These are phyloP conservation scores for Drosophila persimilis DNA, from an alignment of 1,140 invertebrate species.

Conservation along the genomic window DNA sequence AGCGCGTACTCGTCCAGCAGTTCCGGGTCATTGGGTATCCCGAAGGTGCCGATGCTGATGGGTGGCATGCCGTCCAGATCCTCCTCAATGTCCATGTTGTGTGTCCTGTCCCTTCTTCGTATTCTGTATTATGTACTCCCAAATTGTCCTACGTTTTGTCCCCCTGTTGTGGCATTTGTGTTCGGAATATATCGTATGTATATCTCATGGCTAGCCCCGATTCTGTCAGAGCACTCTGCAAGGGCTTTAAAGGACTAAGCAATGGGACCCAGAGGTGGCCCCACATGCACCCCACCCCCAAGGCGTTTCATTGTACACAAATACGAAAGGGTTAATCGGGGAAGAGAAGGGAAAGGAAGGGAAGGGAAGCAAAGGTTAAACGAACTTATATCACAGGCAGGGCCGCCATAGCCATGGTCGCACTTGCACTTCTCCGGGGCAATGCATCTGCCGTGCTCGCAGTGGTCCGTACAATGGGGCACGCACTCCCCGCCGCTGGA, in stretches of 20 bases:
- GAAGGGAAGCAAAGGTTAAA: constrained; percentile 61
- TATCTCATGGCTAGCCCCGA: no score
- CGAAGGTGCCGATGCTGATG: constrained; percentile 36
- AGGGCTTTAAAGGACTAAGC: constrained; percentile 1
- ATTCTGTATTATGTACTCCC: neutral
- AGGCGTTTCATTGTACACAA: constrained; percentile 52
- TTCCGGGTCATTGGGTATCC: constrained; percentile 59
- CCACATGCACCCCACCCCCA: constrained; percentile 29
- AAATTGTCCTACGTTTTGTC: neutral
- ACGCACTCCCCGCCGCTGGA: constrained; percentile 88
- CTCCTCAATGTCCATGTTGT: constrained; percentile 39
- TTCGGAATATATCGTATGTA: no score
- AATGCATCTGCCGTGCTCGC: constrained; percentile 92
- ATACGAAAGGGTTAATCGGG: constrained; percentile 4
- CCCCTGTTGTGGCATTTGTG: neutral
- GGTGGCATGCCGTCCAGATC: constrained; percentile 39
- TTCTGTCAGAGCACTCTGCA: constrained; percentile 17
- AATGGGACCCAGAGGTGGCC: neutral
- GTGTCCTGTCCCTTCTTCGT: neutral
- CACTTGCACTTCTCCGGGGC: constrained; percentile 94
- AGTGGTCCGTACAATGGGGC: constrained; percentile 91
- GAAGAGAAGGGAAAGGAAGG: neutral
- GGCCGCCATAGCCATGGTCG: constrained; percentile 93
- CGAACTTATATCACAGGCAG: constrained; percentile 94
- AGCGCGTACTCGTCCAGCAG: constrained; percentile 48